Base-by-base conservation (phyloP, 2,113 vertebrate genomes). In the Parus major region DNA sequence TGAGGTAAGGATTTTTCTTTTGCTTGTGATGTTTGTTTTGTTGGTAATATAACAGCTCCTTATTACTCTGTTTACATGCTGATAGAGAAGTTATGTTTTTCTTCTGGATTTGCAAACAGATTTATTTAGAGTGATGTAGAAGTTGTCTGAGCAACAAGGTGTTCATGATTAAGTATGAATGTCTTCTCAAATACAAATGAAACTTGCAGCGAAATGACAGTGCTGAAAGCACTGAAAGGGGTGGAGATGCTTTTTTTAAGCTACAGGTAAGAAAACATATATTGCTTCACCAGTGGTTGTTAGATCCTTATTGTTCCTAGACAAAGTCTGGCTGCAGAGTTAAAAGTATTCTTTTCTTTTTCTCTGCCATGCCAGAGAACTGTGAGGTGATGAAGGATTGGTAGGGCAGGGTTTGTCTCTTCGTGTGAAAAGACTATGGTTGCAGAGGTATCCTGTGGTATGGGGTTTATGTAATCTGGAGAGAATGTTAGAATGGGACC, bases 1-100 rank as follows among this genome's bases (percentile, higher is more conserved):
- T 5, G 98, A 99, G 99, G 99, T 99, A 98, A 99, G 99, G 93
- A 49, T 89, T 72, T 96, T 91, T 91, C 47, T n/a, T 76, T 90
- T 95, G 90, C 73, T 28, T 94, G 10, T 83, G 59, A 35, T 85
- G 39, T 93, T 97, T 97, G 52, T 76, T 59, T 95, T 96, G 72
- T 44, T 5, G 5, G 31, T 91, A 76, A 83, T 53, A 52, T 86
- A 86, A 69, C 64, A 92, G 63, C 61, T 88, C 29, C 28, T 69
- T 77, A 11, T 73, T 95, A 29, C 46, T 70, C 49, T 81, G 11
- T 78, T 35, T 39, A 9, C 2, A 1, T 84, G 33, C 41, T 70
- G 25, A 61, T 77, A 59, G 46, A 61, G 23, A 59, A 64, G 41
- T 49, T 84, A 18, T 29, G 50, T 70, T 78, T 61, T 86, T 49